These are phyloP conservation scores for Toxotes chatareus DNA, from an alignment of 2,113 vertebrate species.

Conservation along the genomic window DNA sequence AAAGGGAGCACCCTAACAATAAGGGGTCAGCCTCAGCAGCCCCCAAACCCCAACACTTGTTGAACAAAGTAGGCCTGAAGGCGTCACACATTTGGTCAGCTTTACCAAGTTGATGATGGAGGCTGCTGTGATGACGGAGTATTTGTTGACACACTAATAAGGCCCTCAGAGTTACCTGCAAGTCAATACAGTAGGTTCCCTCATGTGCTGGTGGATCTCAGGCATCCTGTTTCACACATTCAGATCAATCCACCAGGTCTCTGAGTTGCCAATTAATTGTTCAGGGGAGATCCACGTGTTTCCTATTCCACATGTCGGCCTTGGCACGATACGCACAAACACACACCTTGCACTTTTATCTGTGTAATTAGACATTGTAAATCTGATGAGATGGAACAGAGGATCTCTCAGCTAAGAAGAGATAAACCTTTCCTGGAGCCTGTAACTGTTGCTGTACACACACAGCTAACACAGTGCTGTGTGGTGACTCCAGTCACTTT, in stretches of 20 bases:
- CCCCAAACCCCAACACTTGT: conserved; percentile 65
- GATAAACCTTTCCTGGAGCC: conserved; percentile 75
- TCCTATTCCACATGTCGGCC: conserved; percentile 29
- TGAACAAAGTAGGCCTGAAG: conserved; percentile 59
- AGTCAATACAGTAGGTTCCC: background rate
- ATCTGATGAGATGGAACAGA: conserved; percentile 56
- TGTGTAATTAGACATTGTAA: conserved; percentile 63
- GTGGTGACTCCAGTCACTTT: conserved; percentile 17
- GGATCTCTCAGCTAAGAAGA: conserved; percentile 35
- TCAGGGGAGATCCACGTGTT: conserved; percentile 34
- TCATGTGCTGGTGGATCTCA: background rate
- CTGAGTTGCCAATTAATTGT: conserved; percentile 9
- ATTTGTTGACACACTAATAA: conserved; percentile 8
- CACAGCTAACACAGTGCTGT: conserved; percentile 5
- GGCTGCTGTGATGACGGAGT: background rate
- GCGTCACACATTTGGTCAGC: conserved; percentile 51
- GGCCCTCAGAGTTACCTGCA: conserved; percentile 12
- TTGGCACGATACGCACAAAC: conserved; percentile 17
- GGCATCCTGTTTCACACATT: background rate
- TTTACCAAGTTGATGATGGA: conserved; percentile 8
- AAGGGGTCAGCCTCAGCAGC: conserved; percentile 71
- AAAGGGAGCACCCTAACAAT: conserved; percentile 81
- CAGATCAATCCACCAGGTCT: background rate
- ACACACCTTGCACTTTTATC: conserved; percentile 44
- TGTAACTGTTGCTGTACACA: conserved; percentile 4